Conservation (phyloP, 1,140 invertebrate species). For the Drosophila orosa region DNA sequence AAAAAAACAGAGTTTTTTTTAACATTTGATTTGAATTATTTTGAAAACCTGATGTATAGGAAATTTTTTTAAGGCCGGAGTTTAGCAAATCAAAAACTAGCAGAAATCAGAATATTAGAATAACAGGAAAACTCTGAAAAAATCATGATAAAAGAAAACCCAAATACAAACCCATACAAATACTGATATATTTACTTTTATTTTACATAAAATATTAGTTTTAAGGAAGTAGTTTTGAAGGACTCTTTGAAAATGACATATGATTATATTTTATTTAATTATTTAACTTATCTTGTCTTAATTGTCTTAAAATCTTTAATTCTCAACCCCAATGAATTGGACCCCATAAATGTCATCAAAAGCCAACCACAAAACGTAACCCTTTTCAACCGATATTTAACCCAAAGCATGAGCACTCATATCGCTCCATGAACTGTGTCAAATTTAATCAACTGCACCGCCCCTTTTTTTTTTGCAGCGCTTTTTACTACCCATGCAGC, state of each 20-base stretch:
- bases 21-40: no score
- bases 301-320: neutral
- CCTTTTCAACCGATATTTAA: slow-evolving; percentile 55
- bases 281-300: neutral
- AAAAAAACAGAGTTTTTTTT: no score
- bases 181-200: no score
- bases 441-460: slow-evolving; percentile 74
- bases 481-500: slow-evolving; percentile 33
- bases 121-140: no score
- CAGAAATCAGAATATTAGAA: no score
- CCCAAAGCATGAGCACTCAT: slow-evolving; percentile 20
- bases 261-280: neutral
- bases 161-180: no score
- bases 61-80: no score
- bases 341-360: slow-evolving; percentile 63
- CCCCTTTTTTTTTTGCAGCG: slow-evolving; percentile 33
- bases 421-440: slow-evolving; percentile 61
- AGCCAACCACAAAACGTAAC: slow-evolving; percentile 59
- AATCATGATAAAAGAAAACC: no score
- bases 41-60: no score
- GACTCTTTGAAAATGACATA: neutral
- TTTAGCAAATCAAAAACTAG: no score
- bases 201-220: no score
- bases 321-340: slow-evolving; percentile 15
- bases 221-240: no score